These are phyloP conservation scores for Anguilla pacifica DNA, from an alignment of 2,797 vertebrate species.

Conservation along the genomic window DNA sequence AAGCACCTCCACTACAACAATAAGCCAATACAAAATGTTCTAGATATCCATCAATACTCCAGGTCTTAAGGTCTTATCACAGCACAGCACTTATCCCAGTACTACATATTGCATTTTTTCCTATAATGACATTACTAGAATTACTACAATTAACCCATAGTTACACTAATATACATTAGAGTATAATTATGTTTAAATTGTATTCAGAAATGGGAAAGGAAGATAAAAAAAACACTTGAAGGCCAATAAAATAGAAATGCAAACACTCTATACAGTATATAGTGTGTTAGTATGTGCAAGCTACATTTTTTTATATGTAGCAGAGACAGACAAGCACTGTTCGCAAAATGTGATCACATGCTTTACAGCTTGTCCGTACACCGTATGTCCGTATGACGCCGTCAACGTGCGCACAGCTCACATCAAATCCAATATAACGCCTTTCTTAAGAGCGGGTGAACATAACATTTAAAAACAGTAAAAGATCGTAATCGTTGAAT, in stretches of 20 bases:
- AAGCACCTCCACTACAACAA: background rate
- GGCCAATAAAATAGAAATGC: background rate
- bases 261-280: background rate
- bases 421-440: slow-evolving; percentile 47
- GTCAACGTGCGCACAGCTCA: slow-evolving; percentile 43
- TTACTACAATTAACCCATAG: too few species aligned
- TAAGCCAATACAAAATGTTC: background rate
- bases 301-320: background rate
- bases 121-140: background rate
- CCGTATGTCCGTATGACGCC: slow-evolving; percentile 26
- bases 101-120: background rate
- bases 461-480: slow-evolving; percentile 49
- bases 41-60: background rate
- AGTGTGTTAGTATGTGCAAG: background rate
- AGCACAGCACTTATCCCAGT: background rate
- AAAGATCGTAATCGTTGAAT: slow-evolving; percentile 49
- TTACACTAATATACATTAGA: background rate
- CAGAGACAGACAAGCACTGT: background rate
- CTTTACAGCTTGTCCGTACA: slow-evolving; percentile 42
- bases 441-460: slow-evolving; percentile 39
- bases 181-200: background rate
- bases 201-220: background rate
- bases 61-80: background rate
- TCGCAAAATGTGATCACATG: background rate
- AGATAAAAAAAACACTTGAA: background rate